Evolutionary conservation across 2,888 invertebrate genomes (phyloP).

Genomic region (Lucinisca nassula): DNA sequence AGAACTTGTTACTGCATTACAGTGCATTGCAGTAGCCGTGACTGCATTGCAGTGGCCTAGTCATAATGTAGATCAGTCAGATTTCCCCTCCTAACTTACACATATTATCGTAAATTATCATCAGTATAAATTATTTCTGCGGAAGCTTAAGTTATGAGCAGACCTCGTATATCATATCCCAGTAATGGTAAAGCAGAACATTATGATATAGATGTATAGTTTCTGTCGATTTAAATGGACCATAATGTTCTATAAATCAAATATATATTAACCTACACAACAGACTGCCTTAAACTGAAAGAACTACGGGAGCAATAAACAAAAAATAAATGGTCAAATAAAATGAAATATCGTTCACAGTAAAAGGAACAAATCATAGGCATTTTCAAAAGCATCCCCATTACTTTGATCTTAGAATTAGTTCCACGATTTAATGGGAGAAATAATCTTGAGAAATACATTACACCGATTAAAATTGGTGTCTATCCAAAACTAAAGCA

Average conservation of each 20-base stretch:
- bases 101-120: constrained; percentile 14
- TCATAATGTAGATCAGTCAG: not conserved
- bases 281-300: constrained; percentile 2
- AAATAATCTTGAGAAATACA: not conserved
- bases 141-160: constrained; percentile 12
- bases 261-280: not conserved
- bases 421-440: not conserved
- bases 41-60: too few relatives aligned
- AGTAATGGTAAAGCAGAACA: not conserved
- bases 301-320: not conserved
- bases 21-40: too few relatives aligned
- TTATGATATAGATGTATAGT: constrained; percentile 9
- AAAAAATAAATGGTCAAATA: constrained; percentile 6
- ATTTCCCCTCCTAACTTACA: not conserved
- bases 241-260: constrained; percentile 17
- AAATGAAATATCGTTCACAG: not conserved
- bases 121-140: constrained; percentile 8
- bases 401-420: not conserved
- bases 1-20: too few relatives aligned
- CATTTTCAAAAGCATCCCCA: not conserved
- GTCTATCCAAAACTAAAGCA: not conserved
- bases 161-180: not conserved
- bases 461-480: not conserved
- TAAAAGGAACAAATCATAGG: not conserved
- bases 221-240: constrained; percentile 17